Conservation (phyloP, 2,888 invertebrate species). For the Unio pictorum region DNA sequence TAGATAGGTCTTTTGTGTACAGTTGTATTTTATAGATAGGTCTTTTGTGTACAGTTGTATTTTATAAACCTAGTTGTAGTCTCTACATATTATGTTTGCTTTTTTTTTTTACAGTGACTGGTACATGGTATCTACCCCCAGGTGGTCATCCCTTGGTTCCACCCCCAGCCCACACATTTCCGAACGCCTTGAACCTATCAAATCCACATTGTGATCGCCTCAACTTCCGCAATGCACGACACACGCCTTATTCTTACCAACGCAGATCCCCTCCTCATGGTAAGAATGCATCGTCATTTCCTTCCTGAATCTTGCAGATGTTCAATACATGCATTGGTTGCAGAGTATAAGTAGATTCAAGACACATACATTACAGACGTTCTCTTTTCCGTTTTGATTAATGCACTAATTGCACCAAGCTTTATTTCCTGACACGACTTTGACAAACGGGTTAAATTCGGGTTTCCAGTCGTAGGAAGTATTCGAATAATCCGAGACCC, state of each 20-base stretch:
- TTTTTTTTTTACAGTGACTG: conserved; percentile 49
- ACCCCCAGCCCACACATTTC: conserved; percentile 64
- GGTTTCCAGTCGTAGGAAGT: no score
- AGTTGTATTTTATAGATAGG: background rate
- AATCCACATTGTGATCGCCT: conserved; percentile 61
- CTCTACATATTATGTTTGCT: background rate
- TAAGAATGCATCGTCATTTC: conserved; percentile 19
- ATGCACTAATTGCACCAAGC: no score
- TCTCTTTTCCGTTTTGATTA: no score
- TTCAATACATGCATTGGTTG: no score
- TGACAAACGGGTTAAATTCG: no score
- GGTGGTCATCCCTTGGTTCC: conserved; percentile 58
- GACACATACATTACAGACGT: no score
- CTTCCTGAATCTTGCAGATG: no score
- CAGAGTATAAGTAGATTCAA: no score
- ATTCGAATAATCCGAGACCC: no score
- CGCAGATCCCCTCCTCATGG: conserved; percentile 61
- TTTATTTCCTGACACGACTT: no score
- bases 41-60: background rate
- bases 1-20: no score
- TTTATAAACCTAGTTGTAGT: background rate
- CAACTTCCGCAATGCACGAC: conserved; percentile 57
- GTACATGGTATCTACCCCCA: conserved; percentile 62
- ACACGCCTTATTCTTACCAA: conserved; percentile 60
- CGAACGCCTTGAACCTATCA: conserved; percentile 56